Evolutionary conservation across 2,113 vertebrate genomes (phyloP).

Genomic region (Heteronetta atricapilla): DNA sequence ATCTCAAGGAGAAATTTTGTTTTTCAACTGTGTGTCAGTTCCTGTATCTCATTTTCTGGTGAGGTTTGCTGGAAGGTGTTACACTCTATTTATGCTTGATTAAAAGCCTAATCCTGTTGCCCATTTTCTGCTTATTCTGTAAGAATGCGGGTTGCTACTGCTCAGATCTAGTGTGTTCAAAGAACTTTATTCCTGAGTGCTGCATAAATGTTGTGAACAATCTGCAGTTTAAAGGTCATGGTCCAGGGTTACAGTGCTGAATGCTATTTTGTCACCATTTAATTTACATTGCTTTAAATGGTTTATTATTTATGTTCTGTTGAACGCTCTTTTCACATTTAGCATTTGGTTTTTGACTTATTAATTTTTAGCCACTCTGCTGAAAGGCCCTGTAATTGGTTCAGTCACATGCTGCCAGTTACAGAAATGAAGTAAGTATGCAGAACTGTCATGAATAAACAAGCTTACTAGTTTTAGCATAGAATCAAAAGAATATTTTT

Average conservation of each 20-base stretch:
- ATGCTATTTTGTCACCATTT: neutral
- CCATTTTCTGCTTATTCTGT: neutral
- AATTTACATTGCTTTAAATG: neutral
- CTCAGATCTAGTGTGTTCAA: neutral
- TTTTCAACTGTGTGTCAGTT: neutral
- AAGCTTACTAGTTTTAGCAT: neutral
- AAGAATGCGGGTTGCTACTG: neutral
- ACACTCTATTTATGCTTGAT: neutral
- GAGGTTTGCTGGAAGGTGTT: neutral
- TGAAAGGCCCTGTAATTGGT: neutral
- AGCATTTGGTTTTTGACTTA: neutral
- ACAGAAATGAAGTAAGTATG: neutral
- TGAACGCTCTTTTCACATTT: neutral
- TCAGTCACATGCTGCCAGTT: neutral
- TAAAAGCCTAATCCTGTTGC: neutral
- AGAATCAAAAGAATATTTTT: neutral
- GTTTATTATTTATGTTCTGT: constrained; percentile 1
- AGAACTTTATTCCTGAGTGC: neutral
- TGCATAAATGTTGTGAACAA: neutral
- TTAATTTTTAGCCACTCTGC: neutral
- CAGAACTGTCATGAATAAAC: neutral
- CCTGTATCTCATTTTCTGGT: neutral
- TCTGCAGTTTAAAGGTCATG: neutral
- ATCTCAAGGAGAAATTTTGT: neutral
- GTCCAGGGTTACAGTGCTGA: neutral